Conservation (phyloP, 2,113 vertebrate genomes). For the Salvelinus alpinus region DNA sequence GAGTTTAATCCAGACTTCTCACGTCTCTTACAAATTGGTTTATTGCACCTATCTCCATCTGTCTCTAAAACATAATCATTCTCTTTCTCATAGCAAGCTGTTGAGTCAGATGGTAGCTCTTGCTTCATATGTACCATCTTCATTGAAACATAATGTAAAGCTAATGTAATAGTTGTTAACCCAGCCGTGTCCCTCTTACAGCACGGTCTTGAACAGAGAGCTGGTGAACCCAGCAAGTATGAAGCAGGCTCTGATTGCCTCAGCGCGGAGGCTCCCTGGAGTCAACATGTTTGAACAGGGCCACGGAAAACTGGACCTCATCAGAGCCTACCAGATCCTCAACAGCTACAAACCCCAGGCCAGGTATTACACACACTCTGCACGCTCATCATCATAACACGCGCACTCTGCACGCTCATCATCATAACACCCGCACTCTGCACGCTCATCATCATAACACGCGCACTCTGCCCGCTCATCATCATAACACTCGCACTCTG, state of each 20-base stretch:
- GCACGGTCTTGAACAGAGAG: conserved; percentile 92
- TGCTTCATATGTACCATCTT: too few relatives aligned
- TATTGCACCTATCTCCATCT: conserved; percentile 5
- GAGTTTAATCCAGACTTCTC: too few relatives aligned
- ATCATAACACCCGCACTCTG: not conserved
- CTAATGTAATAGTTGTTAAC: too few relatives aligned
- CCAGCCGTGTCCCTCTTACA: conserved; percentile 50
- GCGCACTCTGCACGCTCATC: too few relatives aligned
- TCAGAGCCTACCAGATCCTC: conserved; percentile 95
- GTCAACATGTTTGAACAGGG: conserved; percentile 99
- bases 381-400: too few relatives aligned
- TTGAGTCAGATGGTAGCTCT: too few relatives aligned
- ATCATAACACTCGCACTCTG: not conserved
- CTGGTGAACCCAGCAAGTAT: conserved; percentile 96
- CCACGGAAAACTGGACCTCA: conserved; percentile 94
- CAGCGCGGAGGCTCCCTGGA: conserved; percentile 92
- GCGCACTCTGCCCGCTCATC: too few relatives aligned
- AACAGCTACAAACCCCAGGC: conserved; percentile 97
- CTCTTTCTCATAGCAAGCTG: too few relatives aligned
- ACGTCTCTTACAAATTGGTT: too few relatives aligned
- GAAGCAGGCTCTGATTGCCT: conserved; percentile 97
- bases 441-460: too few relatives aligned
- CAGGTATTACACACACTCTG: conserved; percentile 71
- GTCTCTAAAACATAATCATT: not conserved
- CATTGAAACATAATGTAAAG: too few relatives aligned